Base-by-base conservation (phyloP, 2,888 invertebrate genomes). In the Pristionchus entomophagus region DNA sequence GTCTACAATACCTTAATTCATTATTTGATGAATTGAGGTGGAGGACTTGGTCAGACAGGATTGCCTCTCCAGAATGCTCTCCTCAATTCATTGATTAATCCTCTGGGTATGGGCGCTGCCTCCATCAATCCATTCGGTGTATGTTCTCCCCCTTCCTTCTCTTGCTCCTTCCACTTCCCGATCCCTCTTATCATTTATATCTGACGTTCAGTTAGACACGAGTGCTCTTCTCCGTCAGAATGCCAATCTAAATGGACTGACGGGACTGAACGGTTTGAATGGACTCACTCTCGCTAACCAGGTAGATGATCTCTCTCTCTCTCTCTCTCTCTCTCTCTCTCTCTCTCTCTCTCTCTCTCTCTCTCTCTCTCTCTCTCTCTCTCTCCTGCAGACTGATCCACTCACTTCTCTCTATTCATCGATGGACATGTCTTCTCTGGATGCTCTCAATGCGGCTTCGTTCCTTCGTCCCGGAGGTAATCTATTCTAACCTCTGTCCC, bases 71-170 rank as follows among this genome's bases (percentile, higher is more conserved):
- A 56, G 41, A 82, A 59, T 82, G n/a, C 41, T n/a, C 53, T 82
- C 38, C 38, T 82, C 2, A 82, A 82, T 38, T 53, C 82, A n/a
- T 22, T 82, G 38, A 38, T 82, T 22, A 82, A 82, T 59, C 82
- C 82, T 38, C 59, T 82, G 0, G 82, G 51, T 22, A 41, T 82
- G 35, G 53, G 53, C 6, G 38, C 29, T 35, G 35, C 82, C 22
- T n/a, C 78, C 51, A 73, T 73, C 45, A 73, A 73, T 73, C 73
- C 78, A 80, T 82, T 82, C 59, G 59, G 56, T n/a, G 82, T 82
- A 59, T 26, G 78, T n/a, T n/a, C n/a, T n/a, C n/a, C n/a, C n/a
- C n/a, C n/a, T n/a, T n/a, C n/a, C n/a, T n/a, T n/a, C n/a, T n/a
- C n/a, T n/a, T n/a, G n/a, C n/a, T n/a, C n/a, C n/a, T n/a, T n/a